Percentiles rank a stretch among this genome's conserved stretches.
Evolutionary conservation across 2,888 invertebrate genomes (phyloP).

Genomic region (Apodemia hepburni): DNA sequence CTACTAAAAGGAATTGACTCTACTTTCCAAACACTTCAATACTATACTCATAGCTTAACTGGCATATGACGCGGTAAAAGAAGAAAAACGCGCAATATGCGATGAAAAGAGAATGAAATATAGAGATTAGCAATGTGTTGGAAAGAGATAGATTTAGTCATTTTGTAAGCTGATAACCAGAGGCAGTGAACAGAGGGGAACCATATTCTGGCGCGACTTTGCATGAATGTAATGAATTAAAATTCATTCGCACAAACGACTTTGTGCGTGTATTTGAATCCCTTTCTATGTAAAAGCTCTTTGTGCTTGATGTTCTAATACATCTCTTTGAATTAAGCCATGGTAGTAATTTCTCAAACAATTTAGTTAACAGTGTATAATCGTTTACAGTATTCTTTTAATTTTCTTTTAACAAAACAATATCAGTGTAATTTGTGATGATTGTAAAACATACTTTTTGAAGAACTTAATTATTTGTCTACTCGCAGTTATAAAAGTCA

Average conservation of each 20-base stretch:
- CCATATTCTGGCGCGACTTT: slow-evolving; percentile 75
- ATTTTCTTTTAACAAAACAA: no score
- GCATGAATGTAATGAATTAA: slow-evolving; percentile 78
- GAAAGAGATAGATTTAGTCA: slow-evolving; percentile 67
- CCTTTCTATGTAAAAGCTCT: slow-evolving; percentile 51
- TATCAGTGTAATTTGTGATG: no score
- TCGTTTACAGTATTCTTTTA: no score
- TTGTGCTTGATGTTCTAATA: slow-evolving; percentile 24
- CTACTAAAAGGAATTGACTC: neutral
- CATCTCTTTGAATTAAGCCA: slow-evolving; percentile 12
- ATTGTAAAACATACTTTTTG: no score
- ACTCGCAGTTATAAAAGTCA: slow-evolving; percentile 35
- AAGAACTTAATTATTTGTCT: no score
- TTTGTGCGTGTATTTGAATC: slow-evolving; percentile 56
- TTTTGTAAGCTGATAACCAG: slow-evolving; percentile 80
- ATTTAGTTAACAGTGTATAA: neutral
- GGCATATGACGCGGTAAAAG: slow-evolving; percentile 77
- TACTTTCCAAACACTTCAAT: slow-evolving; percentile 23
- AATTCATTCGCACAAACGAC: slow-evolving; percentile 67
- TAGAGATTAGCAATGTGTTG: slow-evolving; percentile 52
- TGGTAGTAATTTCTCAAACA: neutral
- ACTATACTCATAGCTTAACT: slow-evolving; percentile 59
- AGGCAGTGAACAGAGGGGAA: slow-evolving; percentile 75
- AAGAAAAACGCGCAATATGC: slow-evolving; percentile 78
- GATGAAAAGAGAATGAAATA: slow-evolving; percentile 62